Evolutionary conservation across 2,888 invertebrate genomes (phyloP).

Genomic region (Teleiodes luculella): DNA sequence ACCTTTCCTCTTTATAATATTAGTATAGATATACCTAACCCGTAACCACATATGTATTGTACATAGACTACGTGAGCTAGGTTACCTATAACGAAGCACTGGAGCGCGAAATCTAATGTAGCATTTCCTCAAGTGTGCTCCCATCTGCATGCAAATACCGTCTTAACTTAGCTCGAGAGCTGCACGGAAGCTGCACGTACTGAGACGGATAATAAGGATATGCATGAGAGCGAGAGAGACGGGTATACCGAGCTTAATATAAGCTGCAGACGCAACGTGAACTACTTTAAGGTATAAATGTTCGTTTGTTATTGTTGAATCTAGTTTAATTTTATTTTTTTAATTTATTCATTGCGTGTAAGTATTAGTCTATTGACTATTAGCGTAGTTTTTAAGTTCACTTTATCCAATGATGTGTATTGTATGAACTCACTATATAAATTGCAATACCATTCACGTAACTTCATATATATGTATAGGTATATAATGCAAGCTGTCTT

Average conservation of each 20-base stretch:
- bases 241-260: neutral
- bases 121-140: neutral
- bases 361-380: too few relatives aligned
- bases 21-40: too few relatives aligned
- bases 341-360: too few relatives aligned
- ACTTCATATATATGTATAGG: too few relatives aligned
- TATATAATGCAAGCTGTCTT: neutral
- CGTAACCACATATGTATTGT: too few relatives aligned
- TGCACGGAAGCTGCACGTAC: neutral
- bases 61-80: too few relatives aligned
- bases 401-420: too few relatives aligned
- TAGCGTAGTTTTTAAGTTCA: too few relatives aligned
- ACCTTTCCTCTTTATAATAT: too few relatives aligned
- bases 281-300: neutral
- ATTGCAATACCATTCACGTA: too few relatives aligned
- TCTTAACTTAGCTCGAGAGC: neutral
- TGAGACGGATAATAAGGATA: neutral
- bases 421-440: too few relatives aligned
- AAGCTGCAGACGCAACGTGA: neutral
- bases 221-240: neutral
- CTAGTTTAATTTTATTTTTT: neutral
- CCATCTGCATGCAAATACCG: constrained; percentile 6
- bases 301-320: neutral
- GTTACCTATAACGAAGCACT: too few relatives aligned
- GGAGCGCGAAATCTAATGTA: neutral